Evolutionary conservation across 2,888 invertebrate genomes (phyloP).

Genomic region (Epinotia ramella): DNA sequence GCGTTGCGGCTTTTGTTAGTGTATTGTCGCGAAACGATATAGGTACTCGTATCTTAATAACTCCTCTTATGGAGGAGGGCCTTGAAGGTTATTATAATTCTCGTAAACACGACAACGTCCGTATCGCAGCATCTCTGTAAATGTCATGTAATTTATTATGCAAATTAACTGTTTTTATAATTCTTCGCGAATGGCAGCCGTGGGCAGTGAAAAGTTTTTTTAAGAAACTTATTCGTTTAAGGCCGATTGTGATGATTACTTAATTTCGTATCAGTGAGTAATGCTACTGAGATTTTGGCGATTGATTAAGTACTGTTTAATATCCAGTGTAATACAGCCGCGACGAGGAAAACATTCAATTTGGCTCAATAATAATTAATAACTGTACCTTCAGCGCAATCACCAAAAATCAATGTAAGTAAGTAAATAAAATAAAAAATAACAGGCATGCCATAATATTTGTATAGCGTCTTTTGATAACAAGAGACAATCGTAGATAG

Average conservation of each 20-base stretch:
- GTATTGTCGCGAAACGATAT: conserved; percentile 29
- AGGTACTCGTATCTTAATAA: conserved; percentile 37
- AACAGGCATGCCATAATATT: conserved; percentile 12
- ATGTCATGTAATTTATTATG: conserved; percentile 57
- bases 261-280: conserved; percentile 51
- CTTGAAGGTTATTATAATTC: conserved; percentile 40
- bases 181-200: conserved; percentile 46
- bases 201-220: conserved; percentile 53
- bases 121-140: conserved; percentile 48
- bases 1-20: conserved; percentile 8
- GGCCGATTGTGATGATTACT: conserved; percentile 51
- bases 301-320: conserved; percentile 46
- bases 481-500: conserved; percentile 22
- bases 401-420: conserved; percentile 6
- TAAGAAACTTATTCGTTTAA: conserved; percentile 41
- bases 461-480: conserved; percentile 21
- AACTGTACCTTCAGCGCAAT: conserved; percentile 27
- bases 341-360: conserved; percentile 27
- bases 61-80: conserved; percentile 35
- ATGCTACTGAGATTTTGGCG: conserved; percentile 40
- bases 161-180: conserved; percentile 58
- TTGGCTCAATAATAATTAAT: conserved; percentile 32
- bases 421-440: neutral
- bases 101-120: conserved; percentile 36
- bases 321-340: conserved; percentile 31